Percentiles rank a stretch among this genome's conserved stretches.
Conservation (phyloP, 2,797 vertebrate species). For the Argya squamiceps region DNA sequence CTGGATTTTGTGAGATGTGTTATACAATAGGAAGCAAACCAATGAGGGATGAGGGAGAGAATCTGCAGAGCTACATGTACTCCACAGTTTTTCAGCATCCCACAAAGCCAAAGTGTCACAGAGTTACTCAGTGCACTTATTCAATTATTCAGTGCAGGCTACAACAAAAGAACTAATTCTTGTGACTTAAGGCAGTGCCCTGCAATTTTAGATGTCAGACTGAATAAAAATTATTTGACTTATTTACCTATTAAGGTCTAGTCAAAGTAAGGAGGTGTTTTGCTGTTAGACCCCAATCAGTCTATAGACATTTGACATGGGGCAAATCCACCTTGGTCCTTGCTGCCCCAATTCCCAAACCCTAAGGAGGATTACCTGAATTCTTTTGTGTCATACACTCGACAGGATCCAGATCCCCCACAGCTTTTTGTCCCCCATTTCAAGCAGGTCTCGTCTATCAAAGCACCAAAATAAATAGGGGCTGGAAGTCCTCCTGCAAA, state of each 20-base stretch:
- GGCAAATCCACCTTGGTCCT: background rate
- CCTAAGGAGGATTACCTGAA: conserved; percentile 80
- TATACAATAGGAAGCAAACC: background rate
- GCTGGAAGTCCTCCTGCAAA: conserved; percentile 89
- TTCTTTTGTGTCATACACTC: conserved; percentile 83
- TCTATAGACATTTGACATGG: background rate
- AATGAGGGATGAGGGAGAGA: background rate
- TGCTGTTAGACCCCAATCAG: background rate
- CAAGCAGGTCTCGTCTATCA: conserved; percentile 89
- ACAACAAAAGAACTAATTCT: background rate
- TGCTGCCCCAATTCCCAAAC: background rate
- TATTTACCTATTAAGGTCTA: background rate
- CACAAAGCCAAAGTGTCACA: background rate
- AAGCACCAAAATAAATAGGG: conserved; percentile 91
- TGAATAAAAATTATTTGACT: background rate
- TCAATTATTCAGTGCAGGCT: background rate
- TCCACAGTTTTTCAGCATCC: background rate
- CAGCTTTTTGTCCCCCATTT: conserved; percentile 88
- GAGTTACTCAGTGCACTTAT: background rate
- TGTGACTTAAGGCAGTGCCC: background rate
- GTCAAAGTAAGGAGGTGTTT: background rate
- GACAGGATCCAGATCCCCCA: conserved; percentile 86
- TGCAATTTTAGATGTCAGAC: background rate
- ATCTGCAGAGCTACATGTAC: background rate
- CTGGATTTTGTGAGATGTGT: background rate